Evolutionary conservation across 2,797 vertebrate genomes (phyloP), one percentile per base, ranked within the genome.

Genomic region (Microctenopoma lineatum): DNA sequence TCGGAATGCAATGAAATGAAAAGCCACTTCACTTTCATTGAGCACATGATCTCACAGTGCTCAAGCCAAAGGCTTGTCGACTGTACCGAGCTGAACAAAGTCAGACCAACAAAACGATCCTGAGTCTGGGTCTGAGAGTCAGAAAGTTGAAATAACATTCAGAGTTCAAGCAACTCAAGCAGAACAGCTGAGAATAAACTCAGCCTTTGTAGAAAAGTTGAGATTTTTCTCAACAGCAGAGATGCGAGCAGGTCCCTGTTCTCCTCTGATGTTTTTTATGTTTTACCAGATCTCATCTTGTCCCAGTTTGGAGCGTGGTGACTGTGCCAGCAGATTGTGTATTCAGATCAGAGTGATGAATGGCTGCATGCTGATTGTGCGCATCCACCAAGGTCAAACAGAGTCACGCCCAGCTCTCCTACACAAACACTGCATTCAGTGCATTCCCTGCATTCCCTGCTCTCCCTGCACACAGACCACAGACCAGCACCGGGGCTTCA

Each of bases 341-440:
- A 51, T 38, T 54, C 56, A 34, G 41, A 59, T 69, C 27, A 4
- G 50, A 55, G 58, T 66, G 71, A 73, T 78, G 58, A 78, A 81
- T 66, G 44, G 54, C 56, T 71, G 73, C n/a, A 6, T 70, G 66
- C 69, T 55, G 72, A 77, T 76, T 84, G 79, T 76, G 69, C 68
- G 60, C 51, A 39, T 63, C 66, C 83, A 65, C 58, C 62, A 1
- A 29, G 75, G 73, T 48, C 64, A 77, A 79, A 64, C 36, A 16
- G 41, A 46, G 61, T 81, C 77, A 84, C 82, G 18, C 86, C 87
- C 80, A 71, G 65, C 41, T 42, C 69, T 66, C 54, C 66, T 84
- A 84, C 73, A 78, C 66, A 87, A 86, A 87, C 75, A 77, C 42
- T 21, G 53, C 85, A 88, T 87, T 89, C 75, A 77, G 39, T 21